Base-by-base conservation (phyloP, 2,888 invertebrate genomes). In the Margaritifera margaritifera region DNA sequence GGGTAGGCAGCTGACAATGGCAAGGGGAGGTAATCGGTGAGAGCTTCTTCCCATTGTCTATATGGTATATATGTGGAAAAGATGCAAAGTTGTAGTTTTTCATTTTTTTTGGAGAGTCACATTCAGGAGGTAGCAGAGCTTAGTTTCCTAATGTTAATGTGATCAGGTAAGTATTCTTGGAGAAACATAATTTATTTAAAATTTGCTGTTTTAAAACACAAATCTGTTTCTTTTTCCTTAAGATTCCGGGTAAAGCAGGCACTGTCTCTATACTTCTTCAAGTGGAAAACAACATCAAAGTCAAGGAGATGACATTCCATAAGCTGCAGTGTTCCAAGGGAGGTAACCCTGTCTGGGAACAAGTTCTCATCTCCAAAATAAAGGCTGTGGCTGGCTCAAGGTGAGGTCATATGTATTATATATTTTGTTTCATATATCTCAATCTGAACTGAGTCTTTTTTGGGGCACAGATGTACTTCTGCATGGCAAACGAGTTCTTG, bases 221-320 rank as follows among this genome's bases (percentile, higher is more conserved):
- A 8, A 31, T 42, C 11, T 42, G 11, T 2, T 42, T 42, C 2
- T 42, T 42, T 42, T 42, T 15, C 15, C 42, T 42, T 42, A 42
- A 42, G 42, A 42, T 42, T 57, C 27, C 61, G 6, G 82, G 81
- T 20, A 79, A 72, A 27, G 65, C 77, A 42, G 84, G 81, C 25
- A 77, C 71, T 61, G 80, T 68, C 53, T 71, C 74, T 62, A 24
- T 78, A 20, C 69, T 74, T 11, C 63, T 86, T 64, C 88, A 89
- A 69, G 82, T 90, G 27, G 89, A 90, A 69, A 89, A 89, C 74
- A 75, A 76, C 60, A 77, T 88, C 27, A 77, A 80, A 31, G 73
- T 79, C 2, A 86, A 86, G 31, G 64, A 79, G 6, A 74, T 76
- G 22, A 77, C 80, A 20, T 72, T 88, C n/a, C 83, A 87, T 75